These are phyloP conservation scores for Helostoma temminkii DNA, from an alignment of 2,797 vertebrate genomes.

Conservation along the genomic window DNA sequence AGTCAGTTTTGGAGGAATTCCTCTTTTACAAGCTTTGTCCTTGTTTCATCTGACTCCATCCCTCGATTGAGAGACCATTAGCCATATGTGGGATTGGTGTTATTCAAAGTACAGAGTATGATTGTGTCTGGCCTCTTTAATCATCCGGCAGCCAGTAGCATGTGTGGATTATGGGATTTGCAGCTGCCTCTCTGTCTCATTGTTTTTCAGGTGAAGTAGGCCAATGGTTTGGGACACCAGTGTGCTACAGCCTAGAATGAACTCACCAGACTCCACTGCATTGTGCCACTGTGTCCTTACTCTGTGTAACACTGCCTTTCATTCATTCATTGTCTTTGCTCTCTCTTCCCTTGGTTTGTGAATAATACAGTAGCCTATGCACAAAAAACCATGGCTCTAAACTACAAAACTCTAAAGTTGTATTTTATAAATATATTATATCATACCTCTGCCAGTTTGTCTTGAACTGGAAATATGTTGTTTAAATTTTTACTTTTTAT, in stretches of 20 bases:
- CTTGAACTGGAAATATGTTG: too few species aligned
- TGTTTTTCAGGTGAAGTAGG: conserved; percentile 64
- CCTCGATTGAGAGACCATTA: conserved; percentile 45
- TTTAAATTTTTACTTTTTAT: too few species aligned
- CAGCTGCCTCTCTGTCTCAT: conserved; percentile 43
- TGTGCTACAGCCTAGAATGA: conserved; percentile 4
- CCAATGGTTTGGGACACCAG: conserved; percentile 37
- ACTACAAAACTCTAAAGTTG: too few species aligned
- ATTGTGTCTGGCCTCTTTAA: conserved; percentile 68
- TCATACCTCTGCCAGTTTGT: too few species aligned
- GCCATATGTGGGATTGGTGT: conserved; percentile 49
- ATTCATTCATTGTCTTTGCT: neutral
- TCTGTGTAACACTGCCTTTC: neutral
- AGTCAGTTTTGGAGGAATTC: conserved; percentile 8
- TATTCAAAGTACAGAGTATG: conserved; percentile 58
- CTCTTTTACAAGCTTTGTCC: conserved; percentile 20
- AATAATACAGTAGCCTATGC: too few species aligned
- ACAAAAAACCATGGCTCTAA: too few species aligned
- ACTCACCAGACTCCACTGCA: neutral
- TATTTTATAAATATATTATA: too few species aligned
- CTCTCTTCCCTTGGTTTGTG: neutral
- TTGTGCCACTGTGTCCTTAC: neutral
- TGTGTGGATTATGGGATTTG: conserved; percentile 74
- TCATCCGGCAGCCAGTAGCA: conserved; percentile 57
- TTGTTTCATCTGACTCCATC: conserved; percentile 12